Base-by-base conservation (phyloP, 2,797 vertebrate species). In the Hippopotamyrus pictus region DNA sequence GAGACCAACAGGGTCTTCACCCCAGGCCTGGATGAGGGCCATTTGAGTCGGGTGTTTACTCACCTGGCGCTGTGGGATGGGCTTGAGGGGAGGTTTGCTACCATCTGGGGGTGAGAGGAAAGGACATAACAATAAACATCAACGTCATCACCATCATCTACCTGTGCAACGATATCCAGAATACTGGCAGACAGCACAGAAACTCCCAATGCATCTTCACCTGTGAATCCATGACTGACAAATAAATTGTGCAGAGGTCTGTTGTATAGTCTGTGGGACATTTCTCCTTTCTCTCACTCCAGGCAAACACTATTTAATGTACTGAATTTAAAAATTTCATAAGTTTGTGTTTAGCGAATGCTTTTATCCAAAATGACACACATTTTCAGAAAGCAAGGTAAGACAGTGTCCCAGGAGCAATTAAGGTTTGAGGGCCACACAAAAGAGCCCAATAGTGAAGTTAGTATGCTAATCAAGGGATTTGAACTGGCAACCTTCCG, bases 21-120 rank as follows among this genome's bases (percentile, higher is more conserved):
- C 5, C 22, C 25, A 6, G n/a, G 46, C 9, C 14, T 12, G 33
- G 51, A 37, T 17, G 6, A 41, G 54, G 22, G 14, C 17, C 5
- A 48, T 44, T 44, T n/a, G 22, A 19, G 19, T 37, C 22, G 65
- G 41, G 44, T 5, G 41, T 3, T 29, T 62, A 90, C 92, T 95
- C 90, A 95, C 96, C 94, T 95, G 94, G 29, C 87, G 87, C 90
- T 96, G 94, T 19, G 93, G 89, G 22, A 92, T 48, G n/a, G 91
- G 76, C 29, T 92, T 88, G 90, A 59, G 84, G 89, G 90, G 90
- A 88, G 90, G 85, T 2, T 90, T 1, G 89, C 89, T 48, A 76
- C 93, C 94, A 91, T 93, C 96, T 95, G 86, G 90, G 82, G 69
- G 88, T 54, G 22, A 90, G 41, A 89, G 25, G 91, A 25, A 84